Evolutionary conservation across 2,113 vertebrate genomes (phyloP), one percentile per base, ranked within the genome.

Genomic region (Thymallus thymallus): DNA sequence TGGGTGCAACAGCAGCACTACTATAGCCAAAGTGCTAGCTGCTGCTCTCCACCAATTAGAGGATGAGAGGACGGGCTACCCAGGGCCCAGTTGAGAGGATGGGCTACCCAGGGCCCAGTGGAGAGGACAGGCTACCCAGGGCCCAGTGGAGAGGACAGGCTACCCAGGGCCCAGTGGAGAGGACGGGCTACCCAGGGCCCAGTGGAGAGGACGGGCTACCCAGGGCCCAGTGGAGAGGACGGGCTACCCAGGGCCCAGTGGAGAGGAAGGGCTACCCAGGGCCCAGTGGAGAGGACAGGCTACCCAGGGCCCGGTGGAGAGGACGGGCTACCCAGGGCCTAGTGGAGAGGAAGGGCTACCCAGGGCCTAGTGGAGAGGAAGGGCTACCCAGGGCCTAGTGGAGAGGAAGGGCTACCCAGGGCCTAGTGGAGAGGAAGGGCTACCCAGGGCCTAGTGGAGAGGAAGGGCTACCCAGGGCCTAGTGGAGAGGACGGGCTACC

Each of bases 21-120:
- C 2, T 41, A 41, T 41, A 10, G 35, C 35, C 35, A 41, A 41
- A 2, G 9, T 7, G 7, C 7, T 41, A 41, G 46, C 46, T 16
- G 81, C 82, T 83, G 73, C 82, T 91, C 87, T 86, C 76, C 78
- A 84, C 86, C 87, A 90, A 89, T 91, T 91, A 91, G 83, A 78
- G 87, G 75, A 80, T 71, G 74, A 84, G n/a, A n/a, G n/a, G n/a
- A n/a, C n/a, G n/a, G 85, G 82, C 56, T 85, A 73, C 72, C 82
- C 76, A 83, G 82, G 86, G 70, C 55, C 60, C 71, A 71, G 67
- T 82, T 82, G 84, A 86, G 82, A 88, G 81, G 73, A 51, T 69
- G 76, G 80, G 82, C 76, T 79, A 62, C 30, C 58, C 6, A 7
- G 72, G 83, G 80, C 83, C 77, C 85, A 75, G 75, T 2, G 68